A percentile compares a stretch with the other conserved stretches of the same genome.
phyloP scores from a whole-genome alignment of 2,888 invertebrate genomes.

The Latrodectus hesperus region DNA sequence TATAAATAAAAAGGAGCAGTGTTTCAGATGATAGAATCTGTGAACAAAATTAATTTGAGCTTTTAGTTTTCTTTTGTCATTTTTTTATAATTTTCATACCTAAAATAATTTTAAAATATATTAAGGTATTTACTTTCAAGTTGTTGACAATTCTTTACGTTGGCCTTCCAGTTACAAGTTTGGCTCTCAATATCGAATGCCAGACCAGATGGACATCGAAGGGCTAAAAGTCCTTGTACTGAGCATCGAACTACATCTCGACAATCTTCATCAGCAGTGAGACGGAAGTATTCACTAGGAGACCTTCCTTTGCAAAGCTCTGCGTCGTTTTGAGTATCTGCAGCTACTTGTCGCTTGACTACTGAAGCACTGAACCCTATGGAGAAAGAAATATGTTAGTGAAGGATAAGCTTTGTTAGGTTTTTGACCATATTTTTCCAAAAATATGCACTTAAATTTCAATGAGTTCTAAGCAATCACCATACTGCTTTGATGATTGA shows the following conservation, averaged over 20 bases:
- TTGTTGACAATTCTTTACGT: slow-evolving; percentile 96
- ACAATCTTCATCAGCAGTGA: slow-evolving; percentile 89
- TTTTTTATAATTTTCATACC: no score
- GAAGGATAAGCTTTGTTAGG: no score
- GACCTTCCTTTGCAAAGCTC: slow-evolving; percentile 91
- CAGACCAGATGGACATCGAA: slow-evolving; percentile 91
- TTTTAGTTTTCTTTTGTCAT: no score
- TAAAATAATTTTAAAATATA: no score
- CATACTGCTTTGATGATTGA: no score
- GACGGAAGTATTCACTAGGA: slow-evolving; percentile 92
- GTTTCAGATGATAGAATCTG: no score
- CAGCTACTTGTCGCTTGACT: slow-evolving; percentile 80
- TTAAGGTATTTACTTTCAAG: slow-evolving; percentile 87
- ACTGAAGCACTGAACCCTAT: slow-evolving; percentile 76
- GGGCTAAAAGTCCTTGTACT: slow-evolving; percentile 84
- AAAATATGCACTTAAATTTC: no score
- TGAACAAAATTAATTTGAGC: no score
- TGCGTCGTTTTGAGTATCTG: slow-evolving; percentile 78
- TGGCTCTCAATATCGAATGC: slow-evolving; percentile 95
- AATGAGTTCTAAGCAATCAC: no score
- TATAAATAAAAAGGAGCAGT: no score
- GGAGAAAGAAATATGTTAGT: background rate
- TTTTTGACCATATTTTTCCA: no score
- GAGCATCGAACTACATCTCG: slow-evolving; percentile 91
- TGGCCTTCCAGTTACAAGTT: slow-evolving; percentile 96